phyloP scores from a whole-genome alignment of 2,888 invertebrate genomes.

The Drosophila mayaguana region DNA sequence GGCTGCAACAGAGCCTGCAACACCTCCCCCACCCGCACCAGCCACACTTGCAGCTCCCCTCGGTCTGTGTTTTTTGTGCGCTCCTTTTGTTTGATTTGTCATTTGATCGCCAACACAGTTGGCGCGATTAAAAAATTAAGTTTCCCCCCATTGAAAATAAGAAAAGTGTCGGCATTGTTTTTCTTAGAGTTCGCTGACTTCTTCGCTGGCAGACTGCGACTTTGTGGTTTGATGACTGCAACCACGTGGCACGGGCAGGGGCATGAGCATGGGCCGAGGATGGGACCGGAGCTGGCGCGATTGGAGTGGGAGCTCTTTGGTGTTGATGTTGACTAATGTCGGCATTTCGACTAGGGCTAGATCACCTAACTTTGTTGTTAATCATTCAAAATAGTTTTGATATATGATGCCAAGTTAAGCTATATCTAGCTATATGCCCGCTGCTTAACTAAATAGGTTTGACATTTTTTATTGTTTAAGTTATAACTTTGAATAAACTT shows the following conservation, averaged over 20 bases:
- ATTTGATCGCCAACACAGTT: conserved; percentile 79
- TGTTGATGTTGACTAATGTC: conserved; percentile 50
- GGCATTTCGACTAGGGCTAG: conserved; percentile 20
- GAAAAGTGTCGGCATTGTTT: conserved; percentile 48
- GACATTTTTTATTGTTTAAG: too few species aligned
- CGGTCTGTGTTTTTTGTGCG: conserved; percentile 45
- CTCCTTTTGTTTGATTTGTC: conserved; percentile 78
- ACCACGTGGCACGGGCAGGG: conserved; percentile 51
- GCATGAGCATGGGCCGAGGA: not conserved
- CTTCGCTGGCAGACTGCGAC: conserved; percentile 22
- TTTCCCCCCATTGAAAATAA: conserved; percentile 20
- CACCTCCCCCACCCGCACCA: not conserved
- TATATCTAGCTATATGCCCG: not conserved
- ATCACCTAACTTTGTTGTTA: conserved; percentile 9
- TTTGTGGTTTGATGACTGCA: conserved; percentile 49
- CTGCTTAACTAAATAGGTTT: too few species aligned
- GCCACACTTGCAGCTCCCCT: conserved; percentile 8
- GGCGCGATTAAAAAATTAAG: conserved; percentile 78
- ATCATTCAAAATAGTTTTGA: conserved; percentile 14
- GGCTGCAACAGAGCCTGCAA: conserved; percentile 19
- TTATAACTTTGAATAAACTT: too few species aligned
- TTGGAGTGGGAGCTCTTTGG: conserved; percentile 1
- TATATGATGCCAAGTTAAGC: not conserved
- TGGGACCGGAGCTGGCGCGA: not conserved
- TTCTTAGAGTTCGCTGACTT: conserved; percentile 65